These are phyloP conservation scores for Harlomillsia oculata DNA, from an alignment of 1,140 invertebrate genomes.

Conservation along the genomic window DNA sequence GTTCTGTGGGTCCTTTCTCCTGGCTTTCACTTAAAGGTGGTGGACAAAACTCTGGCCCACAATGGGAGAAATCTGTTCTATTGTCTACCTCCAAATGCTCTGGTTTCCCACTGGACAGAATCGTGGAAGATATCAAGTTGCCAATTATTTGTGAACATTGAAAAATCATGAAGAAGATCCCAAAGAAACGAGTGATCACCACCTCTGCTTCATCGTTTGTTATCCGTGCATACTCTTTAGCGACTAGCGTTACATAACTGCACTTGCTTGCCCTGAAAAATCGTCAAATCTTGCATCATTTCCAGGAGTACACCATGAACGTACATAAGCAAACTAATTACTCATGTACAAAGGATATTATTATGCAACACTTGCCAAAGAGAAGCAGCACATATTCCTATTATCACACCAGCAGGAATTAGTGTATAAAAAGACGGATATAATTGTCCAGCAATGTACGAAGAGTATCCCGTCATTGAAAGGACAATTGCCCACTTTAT, in stretches of 20 bases:
- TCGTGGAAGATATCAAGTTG: constrained; percentile 84
- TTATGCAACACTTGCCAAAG: constrained; percentile 56
- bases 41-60: constrained; percentile 20
- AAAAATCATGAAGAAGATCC: constrained; percentile 95
- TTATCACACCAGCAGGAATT: constrained; percentile 73
- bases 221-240: constrained; percentile 75
- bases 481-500: constrained; percentile 90
- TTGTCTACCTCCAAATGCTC: constrained; percentile 44
- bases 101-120: constrained; percentile 53
- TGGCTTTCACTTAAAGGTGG: constrained; percentile 27
- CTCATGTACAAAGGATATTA: background rate
- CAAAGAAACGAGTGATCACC: constrained; percentile 90
- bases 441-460: constrained; percentile 85
- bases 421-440: constrained; percentile 79
- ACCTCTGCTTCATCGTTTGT: constrained; percentile 78
- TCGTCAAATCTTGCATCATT: constrained; percentile 66
- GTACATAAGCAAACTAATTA: background rate
- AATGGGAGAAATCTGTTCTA: constrained; percentile 44
- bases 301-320: background rate
- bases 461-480: constrained; percentile 74
- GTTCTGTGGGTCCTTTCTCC: constrained; percentile 54
- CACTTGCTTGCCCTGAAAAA: constrained; percentile 96
- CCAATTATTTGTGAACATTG: constrained; percentile 87
- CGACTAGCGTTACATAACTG: constrained; percentile 80
- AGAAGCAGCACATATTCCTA: constrained; percentile 83